Evolutionary conservation across 2,797 vertebrate genomes (phyloP).

Genomic region (Takifugu ocellatus): DNA sequence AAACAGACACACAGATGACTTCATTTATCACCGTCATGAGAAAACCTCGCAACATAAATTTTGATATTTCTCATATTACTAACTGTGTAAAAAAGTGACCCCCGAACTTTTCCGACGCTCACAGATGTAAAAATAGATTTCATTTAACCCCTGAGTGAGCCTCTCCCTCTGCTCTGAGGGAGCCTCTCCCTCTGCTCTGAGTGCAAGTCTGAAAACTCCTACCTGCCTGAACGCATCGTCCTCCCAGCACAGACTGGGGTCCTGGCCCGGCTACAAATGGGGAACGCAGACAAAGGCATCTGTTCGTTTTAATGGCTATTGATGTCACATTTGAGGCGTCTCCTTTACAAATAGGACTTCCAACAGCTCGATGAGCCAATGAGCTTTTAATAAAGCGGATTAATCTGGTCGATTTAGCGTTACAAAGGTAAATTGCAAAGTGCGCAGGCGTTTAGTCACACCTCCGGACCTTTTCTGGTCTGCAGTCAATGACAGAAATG

Average conservation of each 20-base stretch:
- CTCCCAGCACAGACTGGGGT: conserved; percentile 20
- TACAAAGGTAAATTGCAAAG: conserved; percentile 52
- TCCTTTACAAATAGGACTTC: conserved; percentile 56
- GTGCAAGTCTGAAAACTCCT: conserved; percentile 3
- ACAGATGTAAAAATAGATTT: not conserved
- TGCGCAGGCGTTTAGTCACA: conserved; percentile 51
- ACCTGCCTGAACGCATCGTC: not conserved
- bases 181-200: not conserved
- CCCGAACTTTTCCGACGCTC: not conserved
- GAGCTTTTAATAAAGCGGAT: conserved; percentile 55
- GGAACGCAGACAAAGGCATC: conserved; percentile 28
- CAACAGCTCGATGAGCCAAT: conserved; percentile 32
- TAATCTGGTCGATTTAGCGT: conserved; percentile 47
- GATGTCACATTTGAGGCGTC: conserved; percentile 54
- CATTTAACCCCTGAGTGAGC: not conserved
- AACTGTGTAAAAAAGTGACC: not conserved
- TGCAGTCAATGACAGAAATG: conserved; percentile 9
- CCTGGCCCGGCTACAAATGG: conserved; percentile 15
- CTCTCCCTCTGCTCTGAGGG: not conserved
- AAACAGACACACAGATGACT: conserved; percentile 15
- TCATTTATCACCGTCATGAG: conserved; percentile 14
- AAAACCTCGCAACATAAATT: conserved; percentile 1
- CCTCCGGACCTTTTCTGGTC: conserved; percentile 22
- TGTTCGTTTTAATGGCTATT: conserved; percentile 60
- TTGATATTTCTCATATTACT: not conserved